Evolutionary conservation across 2,888 invertebrate genomes (phyloP).

Genomic region (Timema podura): DNA sequence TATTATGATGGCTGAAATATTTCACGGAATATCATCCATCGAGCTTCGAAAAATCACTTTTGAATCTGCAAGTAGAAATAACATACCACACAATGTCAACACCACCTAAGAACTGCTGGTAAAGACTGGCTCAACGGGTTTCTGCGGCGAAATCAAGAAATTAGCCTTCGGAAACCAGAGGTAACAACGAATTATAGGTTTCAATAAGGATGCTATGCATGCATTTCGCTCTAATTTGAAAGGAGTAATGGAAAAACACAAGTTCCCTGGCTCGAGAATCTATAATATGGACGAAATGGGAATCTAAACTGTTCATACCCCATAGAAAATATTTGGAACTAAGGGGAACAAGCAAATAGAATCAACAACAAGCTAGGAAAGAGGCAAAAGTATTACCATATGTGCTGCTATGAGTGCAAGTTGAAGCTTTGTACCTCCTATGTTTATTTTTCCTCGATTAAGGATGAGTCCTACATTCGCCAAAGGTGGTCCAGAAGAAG

Average conservation of each 20-base stretch:
- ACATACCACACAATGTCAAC: background rate
- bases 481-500: too few species aligned
- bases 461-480: too few species aligned
- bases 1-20: background rate
- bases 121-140: constrained; percentile 1
- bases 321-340: background rate
- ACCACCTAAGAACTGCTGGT: background rate
- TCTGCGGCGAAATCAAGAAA: background rate
- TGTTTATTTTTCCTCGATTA: too few species aligned
- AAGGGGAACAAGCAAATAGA: background rate
- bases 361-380: too few species aligned
- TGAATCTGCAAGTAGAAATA: background rate
- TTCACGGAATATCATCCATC: background rate
- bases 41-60: background rate
- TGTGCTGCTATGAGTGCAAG: too few species aligned
- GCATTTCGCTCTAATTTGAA: background rate
- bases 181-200: background rate
- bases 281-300: background rate
- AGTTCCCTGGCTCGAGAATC: background rate
- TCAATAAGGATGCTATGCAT: background rate
- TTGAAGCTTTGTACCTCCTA: too few species aligned
- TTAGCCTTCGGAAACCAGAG: background rate
- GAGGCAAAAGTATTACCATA: too few species aligned
- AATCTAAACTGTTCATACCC: background rate
- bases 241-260: background rate